These are phyloP conservation scores for Terebella lapidaria DNA, from an alignment of 2,888 invertebrate genomes.

Conservation along the genomic window DNA sequence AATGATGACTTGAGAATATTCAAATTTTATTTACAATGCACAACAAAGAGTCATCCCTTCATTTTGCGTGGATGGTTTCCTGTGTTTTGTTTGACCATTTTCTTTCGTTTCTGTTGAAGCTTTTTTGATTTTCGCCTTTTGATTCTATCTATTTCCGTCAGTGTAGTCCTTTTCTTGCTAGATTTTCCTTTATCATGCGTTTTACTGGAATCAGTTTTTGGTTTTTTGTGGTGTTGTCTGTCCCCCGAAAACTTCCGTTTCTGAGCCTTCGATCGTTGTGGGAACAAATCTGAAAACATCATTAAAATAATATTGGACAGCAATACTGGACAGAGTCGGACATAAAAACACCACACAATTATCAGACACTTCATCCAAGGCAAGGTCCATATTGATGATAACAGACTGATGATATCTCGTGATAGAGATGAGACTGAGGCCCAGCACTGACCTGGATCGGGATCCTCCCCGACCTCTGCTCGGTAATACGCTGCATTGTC, in stretches of 20 bases:
- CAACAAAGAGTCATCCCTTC: too few relatives aligned
- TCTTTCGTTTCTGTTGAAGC: background rate
- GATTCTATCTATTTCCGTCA: background rate
- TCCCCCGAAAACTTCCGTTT: background rate
- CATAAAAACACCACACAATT: too few relatives aligned
- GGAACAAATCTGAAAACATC: background rate
- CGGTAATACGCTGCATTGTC: slow-evolving; percentile 75
- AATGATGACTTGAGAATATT: too few relatives aligned
- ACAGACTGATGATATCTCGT: too few relatives aligned
- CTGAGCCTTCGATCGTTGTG: background rate
- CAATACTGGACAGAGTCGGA: background rate
- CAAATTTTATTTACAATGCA: too few relatives aligned
- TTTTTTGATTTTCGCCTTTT: background rate
- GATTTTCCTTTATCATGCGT: background rate
- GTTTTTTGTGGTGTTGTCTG: too few relatives aligned
- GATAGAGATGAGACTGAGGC: too few relatives aligned
- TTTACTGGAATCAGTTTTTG: background rate
- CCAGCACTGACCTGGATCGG: slow-evolving; percentile 68
- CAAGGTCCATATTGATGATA: too few relatives aligned
- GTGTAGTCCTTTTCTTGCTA: background rate
- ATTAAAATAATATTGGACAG: background rate
- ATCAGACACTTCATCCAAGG: too few relatives aligned
- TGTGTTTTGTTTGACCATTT: background rate
- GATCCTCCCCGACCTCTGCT: slow-evolving; percentile 82
- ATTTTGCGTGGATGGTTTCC: background rate